Conservation (phyloP, 2,888 invertebrate genomes). For the Heliconius ismenius region DNA sequence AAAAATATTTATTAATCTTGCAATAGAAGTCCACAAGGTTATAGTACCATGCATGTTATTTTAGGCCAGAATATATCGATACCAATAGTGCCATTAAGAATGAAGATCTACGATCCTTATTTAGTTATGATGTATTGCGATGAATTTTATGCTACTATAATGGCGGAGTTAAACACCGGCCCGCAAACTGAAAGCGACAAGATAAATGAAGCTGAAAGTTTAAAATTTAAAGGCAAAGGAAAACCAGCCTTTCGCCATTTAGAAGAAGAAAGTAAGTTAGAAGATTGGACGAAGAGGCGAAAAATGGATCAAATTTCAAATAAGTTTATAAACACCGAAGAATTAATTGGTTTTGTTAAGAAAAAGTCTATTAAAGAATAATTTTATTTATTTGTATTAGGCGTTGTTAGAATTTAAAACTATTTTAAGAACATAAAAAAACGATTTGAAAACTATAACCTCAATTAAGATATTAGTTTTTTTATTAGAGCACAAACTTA, state of each 20-base stretch:
- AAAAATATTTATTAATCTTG: no score
- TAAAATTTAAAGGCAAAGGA: conserved; percentile 58
- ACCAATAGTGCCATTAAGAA: conserved; percentile 49
- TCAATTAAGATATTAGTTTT: no score
- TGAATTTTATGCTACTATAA: conserved; percentile 51
- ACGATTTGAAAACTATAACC: background rate
- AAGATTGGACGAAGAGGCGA: conserved; percentile 11
- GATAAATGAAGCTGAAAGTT: conserved; percentile 49
- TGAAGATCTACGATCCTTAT: conserved; percentile 63
- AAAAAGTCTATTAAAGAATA: background rate
- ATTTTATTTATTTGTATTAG: background rate
- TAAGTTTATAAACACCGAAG: conserved; percentile 31
- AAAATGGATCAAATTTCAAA: conserved; percentile 28
- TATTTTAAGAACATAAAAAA: background rate
- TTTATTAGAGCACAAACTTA: no score
- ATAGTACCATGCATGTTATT: background rate
- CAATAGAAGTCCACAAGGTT: no score
- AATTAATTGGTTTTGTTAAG: background rate
- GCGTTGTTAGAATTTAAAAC: background rate
- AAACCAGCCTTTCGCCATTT: conserved; percentile 50
- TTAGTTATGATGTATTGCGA: conserved; percentile 63
- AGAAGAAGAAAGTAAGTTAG: conserved; percentile 35
- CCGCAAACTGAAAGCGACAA: conserved; percentile 52
- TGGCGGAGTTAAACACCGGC: conserved; percentile 57
- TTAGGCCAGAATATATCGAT: conserved; percentile 49